Evolutionary conservation across 2,797 vertebrate genomes (phyloP), one percentile per base, ranked within the genome.

Genomic region (Naso thynnoides): DNA sequence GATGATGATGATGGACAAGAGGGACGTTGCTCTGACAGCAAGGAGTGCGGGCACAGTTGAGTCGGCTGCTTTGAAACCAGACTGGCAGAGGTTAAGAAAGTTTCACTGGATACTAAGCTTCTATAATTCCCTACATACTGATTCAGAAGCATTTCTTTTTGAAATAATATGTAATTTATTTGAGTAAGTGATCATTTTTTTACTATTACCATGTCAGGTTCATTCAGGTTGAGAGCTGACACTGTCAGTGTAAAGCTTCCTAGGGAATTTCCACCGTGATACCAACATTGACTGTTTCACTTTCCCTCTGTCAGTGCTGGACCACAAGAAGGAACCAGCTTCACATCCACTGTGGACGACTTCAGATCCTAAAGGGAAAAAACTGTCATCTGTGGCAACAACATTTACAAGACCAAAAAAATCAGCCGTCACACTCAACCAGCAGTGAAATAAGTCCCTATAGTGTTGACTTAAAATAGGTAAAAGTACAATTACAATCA

Each of bases 221-320:
- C 29, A 18, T 27, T 16, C 13, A 19, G 5, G 6, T 4, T 16
- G 41, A 23, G n/a, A 21, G 41, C 27, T 53, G 10, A 56, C 58
- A 23, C 21, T 36, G 8, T 26, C 18, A 39, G 39, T 41, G 13
- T 41, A 47, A 63, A 27, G 59, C 61, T 41, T 58, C 59, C 24
- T 15, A 31, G 62, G 72, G 67, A 58, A 58, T 67, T 71, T 67
- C 56, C 55, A 57, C 4, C 8, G 31, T 24, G n/a, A 47, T 62
- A n/a, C 23, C 24, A 24, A 62, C 23, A 45, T n/a, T 4, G 19
- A 53, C 49, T n/a, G 48, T 72, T 81, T 81, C 69, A 69, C 53
- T 81, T 72, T 59, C 38, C 23, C 29, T 63, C 50, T 2, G 55
- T 24, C 29, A 52, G 14, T 33, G 64, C 33, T 36, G 44, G 38